Percentiles rank a stretch among this genome's conserved stretches.
Conservation (phyloP, 1,140 invertebrate genomes). For the Psilanteris sp. region DNA sequence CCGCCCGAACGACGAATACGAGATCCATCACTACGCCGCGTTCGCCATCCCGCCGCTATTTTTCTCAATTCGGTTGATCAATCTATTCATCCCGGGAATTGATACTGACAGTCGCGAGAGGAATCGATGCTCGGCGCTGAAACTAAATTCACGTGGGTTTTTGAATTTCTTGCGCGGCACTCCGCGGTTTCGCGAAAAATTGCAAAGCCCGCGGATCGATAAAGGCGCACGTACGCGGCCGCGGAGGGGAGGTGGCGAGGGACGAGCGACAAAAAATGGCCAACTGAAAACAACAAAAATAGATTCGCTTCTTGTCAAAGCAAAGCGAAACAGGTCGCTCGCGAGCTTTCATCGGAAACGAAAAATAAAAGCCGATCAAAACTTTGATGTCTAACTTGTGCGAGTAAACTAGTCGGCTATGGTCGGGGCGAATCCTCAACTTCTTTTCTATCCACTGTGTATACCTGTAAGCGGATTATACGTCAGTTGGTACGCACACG, state of each 20-base stretch:
- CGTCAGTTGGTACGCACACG: slow-evolving; percentile 29
- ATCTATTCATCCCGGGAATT: slow-evolving; percentile 57
- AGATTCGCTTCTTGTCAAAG: slow-evolving; percentile 31
- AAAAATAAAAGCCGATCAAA: slow-evolving; percentile 56
- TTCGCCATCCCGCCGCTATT: slow-evolving; percentile 42
- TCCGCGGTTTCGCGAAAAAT: slow-evolving; percentile 19
- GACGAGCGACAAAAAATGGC: slow-evolving; percentile 8
- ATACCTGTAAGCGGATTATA: slow-evolving; percentile 56
- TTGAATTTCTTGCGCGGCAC: slow-evolving; percentile 23
- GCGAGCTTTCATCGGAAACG: slow-evolving; percentile 38
- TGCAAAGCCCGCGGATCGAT: slow-evolving; percentile 21
- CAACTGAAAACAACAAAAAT: slow-evolving; percentile 28
- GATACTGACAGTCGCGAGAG: slow-evolving; percentile 59
- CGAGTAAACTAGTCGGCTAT: slow-evolving; percentile 32
- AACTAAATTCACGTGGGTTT: slow-evolving; percentile 26
- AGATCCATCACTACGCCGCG: slow-evolving; percentile 26
- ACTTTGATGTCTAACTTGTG: slow-evolving; percentile 53
- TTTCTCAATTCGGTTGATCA: slow-evolving; percentile 60
- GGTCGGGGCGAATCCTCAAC: slow-evolving; percentile 27
- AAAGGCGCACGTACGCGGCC: slow-evolving; percentile 4
- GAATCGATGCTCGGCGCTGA: slow-evolving; percentile 48
- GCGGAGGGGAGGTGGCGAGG: not conserved
- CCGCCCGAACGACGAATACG: slow-evolving; percentile 13
- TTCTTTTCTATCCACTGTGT: slow-evolving; percentile 45
- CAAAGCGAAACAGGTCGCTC: slow-evolving; percentile 39